A percentile compares a stretch with the other conserved stretches of the same genome.
phyloP scores from a whole-genome alignment of 2,113 vertebrate genomes.

The Nannobrachium achirus region DNA sequence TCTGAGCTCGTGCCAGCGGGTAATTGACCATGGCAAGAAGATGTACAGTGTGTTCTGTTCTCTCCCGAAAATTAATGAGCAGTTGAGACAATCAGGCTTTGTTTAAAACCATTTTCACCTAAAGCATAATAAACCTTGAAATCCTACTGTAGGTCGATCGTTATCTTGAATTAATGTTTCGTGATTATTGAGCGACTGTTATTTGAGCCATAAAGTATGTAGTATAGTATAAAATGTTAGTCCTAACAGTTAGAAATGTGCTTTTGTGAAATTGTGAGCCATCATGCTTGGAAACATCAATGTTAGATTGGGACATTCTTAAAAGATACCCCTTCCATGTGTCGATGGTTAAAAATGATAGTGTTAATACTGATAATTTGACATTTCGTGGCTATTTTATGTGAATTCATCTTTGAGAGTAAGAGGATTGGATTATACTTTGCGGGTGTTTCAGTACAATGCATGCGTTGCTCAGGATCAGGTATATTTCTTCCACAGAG shows the following conservation, averaged over 20 bases:
- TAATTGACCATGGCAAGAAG: conserved; percentile 49
- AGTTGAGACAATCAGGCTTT: conserved; percentile 42
- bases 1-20: conserved; percentile 38
- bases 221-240: too few relatives aligned
- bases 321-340: neutral
- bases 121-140: neutral
- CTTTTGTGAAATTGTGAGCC: too few relatives aligned
- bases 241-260: too few relatives aligned
- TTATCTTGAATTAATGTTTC: too few relatives aligned
- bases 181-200: too few relatives aligned
- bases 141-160: neutral
- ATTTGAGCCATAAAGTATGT: too few relatives aligned
- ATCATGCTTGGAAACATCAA: neutral
- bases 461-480: neutral
- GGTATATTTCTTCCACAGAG: neutral
- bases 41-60: conserved; percentile 34
- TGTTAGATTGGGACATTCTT: neutral
- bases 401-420: neutral
- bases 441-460: neutral
- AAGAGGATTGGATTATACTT: neutral
- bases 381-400: neutral
- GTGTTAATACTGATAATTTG: neutral
- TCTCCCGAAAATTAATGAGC: conserved; percentile 51
- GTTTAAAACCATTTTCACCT: conserved; percentile 36
- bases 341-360: too few relatives aligned